These are phyloP conservation scores for Siphamia tubifer DNA, from an alignment of 2,113 vertebrate genomes.

Conservation along the genomic window DNA sequence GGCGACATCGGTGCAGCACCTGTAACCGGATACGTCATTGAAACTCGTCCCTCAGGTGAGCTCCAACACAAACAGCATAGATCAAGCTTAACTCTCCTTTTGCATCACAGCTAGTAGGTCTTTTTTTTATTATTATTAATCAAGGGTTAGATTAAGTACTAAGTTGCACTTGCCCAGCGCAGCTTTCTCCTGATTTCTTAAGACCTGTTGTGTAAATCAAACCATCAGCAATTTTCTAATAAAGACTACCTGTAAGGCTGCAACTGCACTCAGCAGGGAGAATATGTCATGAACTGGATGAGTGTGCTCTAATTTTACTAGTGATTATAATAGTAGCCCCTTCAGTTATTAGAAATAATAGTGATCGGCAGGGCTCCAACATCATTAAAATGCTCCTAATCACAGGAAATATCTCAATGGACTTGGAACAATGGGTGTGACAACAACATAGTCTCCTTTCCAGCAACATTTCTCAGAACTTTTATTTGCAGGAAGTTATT, in stretches of 20 bases:
- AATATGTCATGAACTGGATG: too few species aligned
- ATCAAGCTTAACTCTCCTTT: neutral
- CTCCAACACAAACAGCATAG: neutral
- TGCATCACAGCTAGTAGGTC: neutral
- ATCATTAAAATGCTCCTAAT: too few species aligned
- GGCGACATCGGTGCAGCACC: conserved; percentile 82
- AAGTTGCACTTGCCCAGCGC: neutral
- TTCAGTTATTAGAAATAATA: neutral
- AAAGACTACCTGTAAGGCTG: conserved; percentile 28
- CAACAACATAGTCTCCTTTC: too few species aligned
- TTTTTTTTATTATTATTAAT: neutral
- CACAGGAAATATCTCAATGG: too few species aligned
- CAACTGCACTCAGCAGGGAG: too few species aligned
- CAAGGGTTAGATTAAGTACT: neutral
- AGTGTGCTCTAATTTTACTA: too few species aligned
- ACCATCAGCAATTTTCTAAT: conserved; percentile 43
- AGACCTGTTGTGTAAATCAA: conserved; percentile 54
- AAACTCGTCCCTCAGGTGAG: conserved; percentile 92
- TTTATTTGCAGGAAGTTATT: too few species aligned
- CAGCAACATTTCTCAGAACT: too few species aligned
- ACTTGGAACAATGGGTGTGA: too few species aligned
- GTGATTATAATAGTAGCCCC: conserved; percentile 2
- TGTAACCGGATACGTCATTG: conserved; percentile 88
- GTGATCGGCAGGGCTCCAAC: neutral
- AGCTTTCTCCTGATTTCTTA: conserved; percentile 21